phyloP scores from a whole-genome alignment of 2,888 invertebrate species.

The Aporophyla nigra region DNA sequence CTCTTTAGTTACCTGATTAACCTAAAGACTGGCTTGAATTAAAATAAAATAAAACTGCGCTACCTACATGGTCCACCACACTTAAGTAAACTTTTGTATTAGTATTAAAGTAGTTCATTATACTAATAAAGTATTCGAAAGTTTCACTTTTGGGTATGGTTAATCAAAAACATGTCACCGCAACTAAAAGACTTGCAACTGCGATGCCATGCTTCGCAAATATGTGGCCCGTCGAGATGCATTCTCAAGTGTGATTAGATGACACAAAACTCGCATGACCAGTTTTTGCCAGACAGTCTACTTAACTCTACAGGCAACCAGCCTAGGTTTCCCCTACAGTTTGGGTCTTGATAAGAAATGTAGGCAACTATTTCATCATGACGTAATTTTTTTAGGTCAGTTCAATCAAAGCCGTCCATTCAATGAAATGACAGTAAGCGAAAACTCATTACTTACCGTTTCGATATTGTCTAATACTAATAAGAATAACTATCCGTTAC shows the following conservation, averaged over 20 bases:
- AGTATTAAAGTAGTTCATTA: no score
- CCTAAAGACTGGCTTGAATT: neutral
- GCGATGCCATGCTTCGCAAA: neutral
- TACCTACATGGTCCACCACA: neutral
- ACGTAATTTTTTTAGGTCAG: neutral
- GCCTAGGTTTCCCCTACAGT: neutral
- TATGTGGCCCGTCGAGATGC: neutral
- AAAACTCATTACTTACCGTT: conserved; percentile 29
- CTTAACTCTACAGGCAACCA: neutral
- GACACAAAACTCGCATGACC: neutral
- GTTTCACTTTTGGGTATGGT: neutral
- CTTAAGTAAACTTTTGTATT: neutral
- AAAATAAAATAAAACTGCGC: neutral
- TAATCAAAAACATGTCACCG: neutral
- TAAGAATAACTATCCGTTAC: conserved; percentile 19
- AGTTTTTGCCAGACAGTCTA: neutral
- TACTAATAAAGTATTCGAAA: no score
- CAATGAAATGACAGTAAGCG: neutral
- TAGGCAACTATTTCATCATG: neutral
- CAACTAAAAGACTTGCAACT: neutral
- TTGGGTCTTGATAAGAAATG: neutral
- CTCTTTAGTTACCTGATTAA: no score
- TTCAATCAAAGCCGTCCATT: conserved; percentile 6
- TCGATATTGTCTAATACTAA: conserved; percentile 28
- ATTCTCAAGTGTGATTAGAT: neutral